phyloP scores from a whole-genome alignment of 2,797 vertebrate species.

The Microtus californicus region DNA sequence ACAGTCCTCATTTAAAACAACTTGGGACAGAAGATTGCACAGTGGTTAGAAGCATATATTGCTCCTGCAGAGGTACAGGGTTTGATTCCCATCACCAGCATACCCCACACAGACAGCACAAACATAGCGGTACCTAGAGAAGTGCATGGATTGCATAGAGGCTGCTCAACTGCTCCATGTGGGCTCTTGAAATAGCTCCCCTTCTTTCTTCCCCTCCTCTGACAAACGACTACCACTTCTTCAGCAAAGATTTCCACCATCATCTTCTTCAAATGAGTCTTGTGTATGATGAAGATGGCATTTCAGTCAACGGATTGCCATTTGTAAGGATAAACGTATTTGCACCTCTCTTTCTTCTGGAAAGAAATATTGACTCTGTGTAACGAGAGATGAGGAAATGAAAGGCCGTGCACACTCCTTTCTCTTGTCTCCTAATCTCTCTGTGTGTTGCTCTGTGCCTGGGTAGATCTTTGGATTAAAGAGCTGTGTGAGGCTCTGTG shows the following conservation, averaged over 20 bases:
- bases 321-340: conserved; percentile 2
- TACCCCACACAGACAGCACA: background rate
- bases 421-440: background rate
- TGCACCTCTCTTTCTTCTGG: background rate
- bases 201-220: background rate
- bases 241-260: background rate
- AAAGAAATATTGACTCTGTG: background rate
- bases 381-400: background rate
- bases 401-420: background rate
- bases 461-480: background rate
- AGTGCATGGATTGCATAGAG: background rate
- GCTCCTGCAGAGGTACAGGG: background rate
- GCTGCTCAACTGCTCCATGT: background rate
- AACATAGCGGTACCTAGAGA: background rate
- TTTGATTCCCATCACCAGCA: background rate
- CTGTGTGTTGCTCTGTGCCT: background rate
- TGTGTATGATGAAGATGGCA: background rate
- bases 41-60: background rate
- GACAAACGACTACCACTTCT: no score
- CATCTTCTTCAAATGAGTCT: background rate
- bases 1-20: conserved; percentile 8
- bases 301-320: background rate
- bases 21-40: background rate
- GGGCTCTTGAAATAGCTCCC: background rate
- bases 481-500: background rate